Percentiles rank a stretch among this genome's conserved stretches.
phyloP scores from a whole-genome alignment of 2,113 vertebrate genomes.

The Motacilla tschutschensis region DNA sequence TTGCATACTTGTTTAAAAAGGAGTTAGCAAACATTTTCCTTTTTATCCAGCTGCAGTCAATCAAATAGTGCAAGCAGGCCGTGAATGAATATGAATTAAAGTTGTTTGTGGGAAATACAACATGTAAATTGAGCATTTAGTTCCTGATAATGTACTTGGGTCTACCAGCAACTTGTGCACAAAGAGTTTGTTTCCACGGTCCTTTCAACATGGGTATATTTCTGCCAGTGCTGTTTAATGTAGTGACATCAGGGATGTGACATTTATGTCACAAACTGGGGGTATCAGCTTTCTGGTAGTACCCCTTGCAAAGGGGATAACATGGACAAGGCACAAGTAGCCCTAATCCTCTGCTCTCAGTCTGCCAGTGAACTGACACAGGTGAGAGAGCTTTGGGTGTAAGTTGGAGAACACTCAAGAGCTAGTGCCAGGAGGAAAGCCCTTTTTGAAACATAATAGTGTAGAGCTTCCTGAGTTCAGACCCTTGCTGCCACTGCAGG shows the following conservation, averaged over 20 bases:
- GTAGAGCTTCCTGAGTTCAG: not conserved
- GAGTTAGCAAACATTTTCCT: slow-evolving; percentile 1
- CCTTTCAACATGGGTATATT: not conserved
- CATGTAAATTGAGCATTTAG: not conserved
- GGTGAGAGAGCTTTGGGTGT: accelerated
- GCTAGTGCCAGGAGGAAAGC: not conserved
- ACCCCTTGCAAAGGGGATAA: not conserved
- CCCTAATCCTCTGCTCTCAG: not conserved
- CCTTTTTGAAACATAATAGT: not conserved
- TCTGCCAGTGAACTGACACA: not conserved
- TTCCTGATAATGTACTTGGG: not conserved
- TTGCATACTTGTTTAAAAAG: not conserved
- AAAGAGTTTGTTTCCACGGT: not conserved
- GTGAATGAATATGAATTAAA: not conserved
- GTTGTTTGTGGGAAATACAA: not conserved
- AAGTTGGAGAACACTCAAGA: accelerated
- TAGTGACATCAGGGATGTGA: not conserved
- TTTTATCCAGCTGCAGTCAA: slow-evolving; percentile 21
- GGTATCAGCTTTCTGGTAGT: not conserved
- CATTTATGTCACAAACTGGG: not conserved
- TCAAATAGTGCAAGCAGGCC: not conserved
- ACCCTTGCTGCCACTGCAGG: not conserved
- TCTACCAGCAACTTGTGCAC: not conserved
- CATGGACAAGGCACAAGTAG: accelerated
- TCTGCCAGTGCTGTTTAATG: not conserved